Conservation (phyloP, 2,888 invertebrate genomes). For the Eulithis testata region DNA sequence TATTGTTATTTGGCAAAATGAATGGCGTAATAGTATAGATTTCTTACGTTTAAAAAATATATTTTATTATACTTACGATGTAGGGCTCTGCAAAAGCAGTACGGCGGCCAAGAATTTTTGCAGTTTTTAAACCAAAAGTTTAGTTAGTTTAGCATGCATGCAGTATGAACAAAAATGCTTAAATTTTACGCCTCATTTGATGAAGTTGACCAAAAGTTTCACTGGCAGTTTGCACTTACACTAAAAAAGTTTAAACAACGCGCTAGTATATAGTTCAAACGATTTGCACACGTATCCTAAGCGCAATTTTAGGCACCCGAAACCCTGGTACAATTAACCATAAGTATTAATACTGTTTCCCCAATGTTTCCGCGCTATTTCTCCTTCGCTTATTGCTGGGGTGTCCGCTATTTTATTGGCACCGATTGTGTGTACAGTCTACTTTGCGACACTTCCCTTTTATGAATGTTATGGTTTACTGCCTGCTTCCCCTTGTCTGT, state of each 20-base stretch:
- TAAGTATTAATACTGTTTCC: conserved; percentile 84
- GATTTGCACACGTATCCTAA: conserved; percentile 30
- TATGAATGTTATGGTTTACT: conserved; percentile 76
- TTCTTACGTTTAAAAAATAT: no score
- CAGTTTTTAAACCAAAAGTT: no score
- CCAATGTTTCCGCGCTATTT: conserved; percentile 80
- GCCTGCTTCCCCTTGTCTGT: conserved; percentile 28
- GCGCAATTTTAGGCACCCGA: conserved; percentile 64
- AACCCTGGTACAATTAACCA: conserved; percentile 77
- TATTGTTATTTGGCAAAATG: conserved; percentile 49
- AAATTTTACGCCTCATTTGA: no score
- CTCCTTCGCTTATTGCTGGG: conserved; percentile 79
- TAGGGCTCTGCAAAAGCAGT: no score
- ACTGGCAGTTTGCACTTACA: no score
- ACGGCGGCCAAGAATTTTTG: no score
- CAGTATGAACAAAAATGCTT: no score
- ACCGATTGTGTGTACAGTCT: conserved; percentile 74
- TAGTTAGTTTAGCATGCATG: background rate
- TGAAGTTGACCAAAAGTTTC: no score
- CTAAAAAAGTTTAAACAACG: no score
- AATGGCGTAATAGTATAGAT: background rate
- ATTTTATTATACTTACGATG: no score
- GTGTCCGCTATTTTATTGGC: conserved; percentile 79
- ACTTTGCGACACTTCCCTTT: conserved; percentile 78
- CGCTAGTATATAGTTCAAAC: no score